Evolutionary conservation across 1,140 invertebrate species (phyloP).

Genomic region (Bombyx mandarina): DNA sequence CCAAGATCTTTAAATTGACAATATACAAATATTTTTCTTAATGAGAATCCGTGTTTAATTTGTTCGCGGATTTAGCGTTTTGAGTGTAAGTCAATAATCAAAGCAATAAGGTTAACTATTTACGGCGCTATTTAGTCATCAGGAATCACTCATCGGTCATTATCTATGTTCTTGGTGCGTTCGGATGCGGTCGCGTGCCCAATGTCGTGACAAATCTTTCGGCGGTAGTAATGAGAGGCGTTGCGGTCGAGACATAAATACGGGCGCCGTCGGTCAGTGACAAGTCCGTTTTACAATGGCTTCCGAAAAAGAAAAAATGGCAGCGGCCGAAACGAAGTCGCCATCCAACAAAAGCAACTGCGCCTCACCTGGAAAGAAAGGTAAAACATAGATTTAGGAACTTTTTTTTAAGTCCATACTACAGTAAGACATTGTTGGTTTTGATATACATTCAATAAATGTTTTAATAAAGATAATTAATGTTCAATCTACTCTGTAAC

Average conservation of each 20-base stretch:
- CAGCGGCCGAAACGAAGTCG: constrained; percentile 50
- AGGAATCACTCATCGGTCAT: constrained; percentile 40
- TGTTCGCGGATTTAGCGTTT: constrained; percentile 18
- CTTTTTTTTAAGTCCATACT: too few relatives aligned
- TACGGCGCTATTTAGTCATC: constrained; percentile 41
- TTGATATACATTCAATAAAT: too few relatives aligned
- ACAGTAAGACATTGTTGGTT: too few relatives aligned
- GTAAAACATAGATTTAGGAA: constrained; percentile 19
- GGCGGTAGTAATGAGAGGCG: constrained; percentile 41
- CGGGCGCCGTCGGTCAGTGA: constrained; percentile 23
- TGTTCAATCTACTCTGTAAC: too few relatives aligned
- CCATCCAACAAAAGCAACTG: constrained; percentile 64
- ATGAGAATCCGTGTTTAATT: constrained; percentile 18
- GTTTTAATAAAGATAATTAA: too few relatives aligned
- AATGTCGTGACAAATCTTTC: neutral
- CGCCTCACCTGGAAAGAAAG: constrained; percentile 65
- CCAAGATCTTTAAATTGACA: neutral
- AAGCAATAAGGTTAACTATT: constrained; percentile 26
- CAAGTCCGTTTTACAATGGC: constrained; percentile 41
- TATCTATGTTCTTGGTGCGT: constrained; percentile 33
- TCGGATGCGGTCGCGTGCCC: constrained; percentile 33
- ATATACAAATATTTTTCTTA: constrained; percentile 14
- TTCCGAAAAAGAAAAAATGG: constrained; percentile 64
- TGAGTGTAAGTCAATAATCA: constrained; percentile 40
- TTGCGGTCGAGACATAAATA: constrained; percentile 28